These are phyloP conservation scores for Mystacides longicornis DNA, from an alignment of 2,888 invertebrate genomes.

Conservation along the genomic window DNA sequence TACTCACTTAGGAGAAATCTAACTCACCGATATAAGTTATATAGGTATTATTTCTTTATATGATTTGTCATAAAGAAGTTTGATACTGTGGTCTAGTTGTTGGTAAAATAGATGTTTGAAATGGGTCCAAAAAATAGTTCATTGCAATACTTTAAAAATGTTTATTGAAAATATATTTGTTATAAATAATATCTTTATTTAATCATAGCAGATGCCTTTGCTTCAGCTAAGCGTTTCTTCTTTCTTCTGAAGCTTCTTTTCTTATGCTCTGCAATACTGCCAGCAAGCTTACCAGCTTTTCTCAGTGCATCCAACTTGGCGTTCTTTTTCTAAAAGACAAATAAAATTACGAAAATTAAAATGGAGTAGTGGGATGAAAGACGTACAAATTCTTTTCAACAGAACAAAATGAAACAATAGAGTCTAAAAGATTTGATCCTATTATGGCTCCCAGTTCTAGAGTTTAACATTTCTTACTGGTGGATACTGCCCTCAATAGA, in stretches of 20 bases:
- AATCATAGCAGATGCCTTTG: slow-evolving; percentile 27
- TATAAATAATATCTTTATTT: slow-evolving; percentile 2
- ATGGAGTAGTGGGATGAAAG: background rate
- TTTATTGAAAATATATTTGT: background rate
- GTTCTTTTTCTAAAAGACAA: slow-evolving; percentile 37
- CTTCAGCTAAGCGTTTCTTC: slow-evolving; percentile 37
- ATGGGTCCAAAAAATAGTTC: background rate
- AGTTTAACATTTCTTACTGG: too few relatives aligned
- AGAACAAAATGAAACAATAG: too few relatives aligned
- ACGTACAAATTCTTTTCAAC: too few relatives aligned
- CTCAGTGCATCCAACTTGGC: slow-evolving; percentile 43
- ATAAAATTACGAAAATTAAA: background rate
- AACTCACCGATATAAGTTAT: too few relatives aligned
- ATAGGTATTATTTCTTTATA: too few relatives aligned
- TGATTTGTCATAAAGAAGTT: too few relatives aligned
- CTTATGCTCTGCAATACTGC: slow-evolving; percentile 37
- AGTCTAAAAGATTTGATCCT: too few relatives aligned
- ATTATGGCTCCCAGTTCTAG: too few relatives aligned
- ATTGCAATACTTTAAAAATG: background rate
- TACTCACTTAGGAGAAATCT: too few relatives aligned
- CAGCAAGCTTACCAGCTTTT: slow-evolving; percentile 40
- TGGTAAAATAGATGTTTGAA: background rate
- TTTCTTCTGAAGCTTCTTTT: slow-evolving; percentile 40
- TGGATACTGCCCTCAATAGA: too few relatives aligned
- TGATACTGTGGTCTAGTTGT: too few relatives aligned